These are phyloP conservation scores for Nibea coibor DNA, from an alignment of 2,113 vertebrate genomes.

Conservation along the genomic window DNA sequence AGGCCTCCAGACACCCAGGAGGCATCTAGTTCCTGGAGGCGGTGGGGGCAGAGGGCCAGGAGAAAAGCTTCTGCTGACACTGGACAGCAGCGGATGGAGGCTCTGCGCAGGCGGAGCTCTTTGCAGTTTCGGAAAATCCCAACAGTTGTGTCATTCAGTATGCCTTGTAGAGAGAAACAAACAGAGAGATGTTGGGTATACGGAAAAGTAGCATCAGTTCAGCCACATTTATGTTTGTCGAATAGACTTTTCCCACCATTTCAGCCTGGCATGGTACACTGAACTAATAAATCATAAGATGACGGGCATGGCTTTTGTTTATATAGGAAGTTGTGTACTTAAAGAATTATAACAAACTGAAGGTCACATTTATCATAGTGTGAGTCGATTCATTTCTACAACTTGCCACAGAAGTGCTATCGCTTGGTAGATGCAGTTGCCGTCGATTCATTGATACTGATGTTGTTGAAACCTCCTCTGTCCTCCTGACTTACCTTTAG, in stretches of 20 bases:
- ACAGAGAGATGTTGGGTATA: conserved; percentile 28
- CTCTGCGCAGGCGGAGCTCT: conserved; percentile 89
- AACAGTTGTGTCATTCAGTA: conserved; percentile 92
- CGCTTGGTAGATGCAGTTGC: not conserved
- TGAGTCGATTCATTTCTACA: not conserved
- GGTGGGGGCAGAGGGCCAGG: conserved; percentile 92
- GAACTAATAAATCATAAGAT: conserved; percentile 16
- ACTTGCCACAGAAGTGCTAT: not conserved
- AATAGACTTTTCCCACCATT: conserved; percentile 26
- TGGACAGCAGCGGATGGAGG: conserved; percentile 88
- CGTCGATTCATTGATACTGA: not conserved
- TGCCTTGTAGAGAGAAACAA: conserved; percentile 81
- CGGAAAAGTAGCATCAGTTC: conserved; percentile 49
- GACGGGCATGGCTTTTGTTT: conserved; percentile 8
- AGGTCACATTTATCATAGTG: not conserved
- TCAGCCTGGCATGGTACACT: conserved; percentile 9
- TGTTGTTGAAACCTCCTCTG: not conserved
- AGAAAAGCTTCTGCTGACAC: conserved; percentile 92
- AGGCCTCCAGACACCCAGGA: conserved; percentile 91
- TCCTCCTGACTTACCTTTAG: conserved; percentile 85
- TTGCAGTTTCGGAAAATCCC: conserved; percentile 92
- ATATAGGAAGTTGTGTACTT: not conserved
- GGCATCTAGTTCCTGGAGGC: conserved; percentile 93
- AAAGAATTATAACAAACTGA: not conserved
- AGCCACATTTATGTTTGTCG: conserved; percentile 35